Evolutionary conservation across 1,140 invertebrate genomes (phyloP).

Genomic region (Zaprionus ghesquierei): DNA sequence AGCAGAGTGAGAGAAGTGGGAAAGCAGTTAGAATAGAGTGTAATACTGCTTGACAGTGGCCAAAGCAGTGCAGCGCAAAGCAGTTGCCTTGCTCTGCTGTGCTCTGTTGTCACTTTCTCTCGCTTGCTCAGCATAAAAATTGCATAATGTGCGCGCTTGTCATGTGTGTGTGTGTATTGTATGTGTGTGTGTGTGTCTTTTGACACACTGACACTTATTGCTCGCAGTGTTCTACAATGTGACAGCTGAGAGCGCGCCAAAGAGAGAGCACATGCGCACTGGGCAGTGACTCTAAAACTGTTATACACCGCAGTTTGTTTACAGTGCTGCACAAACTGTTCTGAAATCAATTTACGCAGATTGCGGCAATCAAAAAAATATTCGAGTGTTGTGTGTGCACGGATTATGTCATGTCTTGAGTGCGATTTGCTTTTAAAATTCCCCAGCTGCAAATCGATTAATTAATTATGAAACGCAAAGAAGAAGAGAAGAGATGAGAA

Average conservation of each 20-base stretch:
- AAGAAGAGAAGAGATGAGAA: constrained; percentile 4
- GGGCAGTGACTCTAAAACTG: constrained; percentile 47
- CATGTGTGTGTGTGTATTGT: neutral
- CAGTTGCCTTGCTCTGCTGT: neutral
- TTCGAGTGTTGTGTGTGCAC: neutral
- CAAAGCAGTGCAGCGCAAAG: constrained; percentile 5
- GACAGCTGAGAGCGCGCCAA: neutral
- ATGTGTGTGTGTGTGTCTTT: constrained; percentile 25
- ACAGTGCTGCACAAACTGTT: constrained; percentile 55
- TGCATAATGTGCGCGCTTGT: constrained; percentile 59
- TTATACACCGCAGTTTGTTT: constrained; percentile 72
- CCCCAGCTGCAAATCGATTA: constrained; percentile 23
- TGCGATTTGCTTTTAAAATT: constrained; percentile 53
- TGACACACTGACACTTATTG: constrained; percentile 79
- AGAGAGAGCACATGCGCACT: constrained; percentile 15
- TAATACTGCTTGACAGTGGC: neutral
- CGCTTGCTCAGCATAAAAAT: constrained; percentile 68
- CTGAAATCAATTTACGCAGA: neutral
- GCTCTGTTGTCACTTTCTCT: constrained; percentile 61
- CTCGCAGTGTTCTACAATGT: constrained; percentile 24
- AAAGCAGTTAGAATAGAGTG: neutral
- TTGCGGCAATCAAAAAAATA: neutral
- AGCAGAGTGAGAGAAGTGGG: too few species aligned
- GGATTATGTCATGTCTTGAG: constrained; percentile 36
- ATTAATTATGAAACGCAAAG: constrained; percentile 45